Evolutionary conservation across 2,797 vertebrate species (phyloP).

Genomic region (Amphiprion clarkii): DNA sequence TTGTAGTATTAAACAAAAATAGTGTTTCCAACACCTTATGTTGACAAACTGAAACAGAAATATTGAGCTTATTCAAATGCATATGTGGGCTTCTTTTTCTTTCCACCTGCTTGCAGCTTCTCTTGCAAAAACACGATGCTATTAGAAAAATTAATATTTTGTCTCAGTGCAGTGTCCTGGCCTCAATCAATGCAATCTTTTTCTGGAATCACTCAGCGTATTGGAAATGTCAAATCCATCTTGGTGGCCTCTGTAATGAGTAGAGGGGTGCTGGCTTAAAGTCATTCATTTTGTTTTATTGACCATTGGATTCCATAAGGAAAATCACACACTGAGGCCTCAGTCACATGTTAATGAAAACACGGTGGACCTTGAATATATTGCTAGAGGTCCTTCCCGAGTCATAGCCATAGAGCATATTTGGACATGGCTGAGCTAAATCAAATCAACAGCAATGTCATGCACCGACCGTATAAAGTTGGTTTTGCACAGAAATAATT

Average conservation of each 20-base stretch:
- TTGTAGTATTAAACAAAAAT: conserved; percentile 2
- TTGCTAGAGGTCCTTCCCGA: conserved; percentile 64
- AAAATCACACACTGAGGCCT: conserved; percentile 69
- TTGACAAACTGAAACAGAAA: neutral
- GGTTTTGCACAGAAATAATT: conserved; percentile 65
- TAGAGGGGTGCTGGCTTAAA: conserved; percentile 69
- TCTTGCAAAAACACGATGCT: conserved; percentile 60
- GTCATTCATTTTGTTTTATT: conserved; percentile 83
- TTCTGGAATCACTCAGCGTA: conserved; percentile 81
- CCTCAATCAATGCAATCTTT: conserved; percentile 78
- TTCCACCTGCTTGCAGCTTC: conserved; percentile 15
- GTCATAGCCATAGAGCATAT: conserved; percentile 52
- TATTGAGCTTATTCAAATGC: neutral
- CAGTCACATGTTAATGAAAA: conserved; percentile 76
- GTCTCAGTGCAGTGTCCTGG: conserved; percentile 59
- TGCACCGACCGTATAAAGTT: conserved; percentile 47
- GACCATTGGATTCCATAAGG: conserved; percentile 79
- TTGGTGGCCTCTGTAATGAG: conserved; percentile 75
- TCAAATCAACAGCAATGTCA: conserved; percentile 70
- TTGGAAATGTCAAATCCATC: conserved; percentile 87
- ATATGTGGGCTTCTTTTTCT: neutral
- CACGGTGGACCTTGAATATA: conserved; percentile 65
- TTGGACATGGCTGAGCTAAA: conserved; percentile 67
- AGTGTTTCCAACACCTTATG: neutral
- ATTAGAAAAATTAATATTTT: conserved; percentile 77